Percentiles rank a stretch among this genome's conserved stretches.
Conservation (phyloP, 2,888 invertebrate species). For the Gortyna flavago region DNA sequence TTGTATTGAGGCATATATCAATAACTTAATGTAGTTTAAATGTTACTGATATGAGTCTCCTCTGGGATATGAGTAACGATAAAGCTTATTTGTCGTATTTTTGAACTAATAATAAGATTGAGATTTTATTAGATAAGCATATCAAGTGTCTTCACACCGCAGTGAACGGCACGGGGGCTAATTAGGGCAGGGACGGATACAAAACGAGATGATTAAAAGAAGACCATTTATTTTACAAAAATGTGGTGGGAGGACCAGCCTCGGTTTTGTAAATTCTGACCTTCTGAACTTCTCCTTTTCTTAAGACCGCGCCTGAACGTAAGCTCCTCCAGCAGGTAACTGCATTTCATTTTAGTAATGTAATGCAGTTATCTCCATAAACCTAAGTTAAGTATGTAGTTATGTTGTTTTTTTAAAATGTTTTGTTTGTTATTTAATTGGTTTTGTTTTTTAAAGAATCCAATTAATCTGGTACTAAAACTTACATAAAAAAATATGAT, state of each 20-base stretch:
- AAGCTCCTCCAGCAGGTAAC: not conserved
- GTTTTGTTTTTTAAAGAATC: not conserved
- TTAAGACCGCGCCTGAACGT: slow-evolving; percentile 2
- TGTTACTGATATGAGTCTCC: not conserved
- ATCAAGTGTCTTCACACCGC: too few species aligned
- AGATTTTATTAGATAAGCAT: not conserved
- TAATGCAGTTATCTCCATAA: not conserved
- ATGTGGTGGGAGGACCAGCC: too few species aligned
- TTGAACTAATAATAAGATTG: not conserved
- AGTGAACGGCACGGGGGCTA: not conserved
- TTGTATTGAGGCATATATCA: not conserved
- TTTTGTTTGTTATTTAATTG: too few species aligned
- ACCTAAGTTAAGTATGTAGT: not conserved
- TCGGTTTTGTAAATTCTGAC: not conserved
- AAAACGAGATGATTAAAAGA: not conserved
- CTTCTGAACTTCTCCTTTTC: not conserved
- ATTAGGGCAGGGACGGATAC: slow-evolving; percentile 7
- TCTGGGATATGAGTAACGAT: not conserved
- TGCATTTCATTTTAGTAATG: not conserved
- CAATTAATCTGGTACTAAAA: not conserved
- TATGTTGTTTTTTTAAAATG: too few species aligned
- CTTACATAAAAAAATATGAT: not conserved
- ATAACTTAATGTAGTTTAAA: not conserved
- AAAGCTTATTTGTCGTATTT: not conserved
- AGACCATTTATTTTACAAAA: not conserved